These are phyloP conservation scores for Crioceris asparagi DNA, from an alignment of 2,888 invertebrate species.

Conservation along the genomic window DNA sequence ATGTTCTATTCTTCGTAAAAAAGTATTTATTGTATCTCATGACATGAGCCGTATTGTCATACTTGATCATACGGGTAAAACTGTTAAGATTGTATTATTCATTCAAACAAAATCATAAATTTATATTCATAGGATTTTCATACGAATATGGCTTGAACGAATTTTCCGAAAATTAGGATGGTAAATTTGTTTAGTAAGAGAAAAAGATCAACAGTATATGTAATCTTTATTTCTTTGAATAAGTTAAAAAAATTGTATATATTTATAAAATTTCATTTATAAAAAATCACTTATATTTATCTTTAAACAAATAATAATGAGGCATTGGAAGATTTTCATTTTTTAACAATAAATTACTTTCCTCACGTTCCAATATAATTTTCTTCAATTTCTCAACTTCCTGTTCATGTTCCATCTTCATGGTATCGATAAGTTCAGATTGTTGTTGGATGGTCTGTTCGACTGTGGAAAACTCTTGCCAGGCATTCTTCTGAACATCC, in stretches of 20 bases:
- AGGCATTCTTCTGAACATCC: constrained; percentile 44
- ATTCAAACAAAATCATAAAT: too few relatives aligned
- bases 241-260: background rate
- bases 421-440: constrained; percentile 36
- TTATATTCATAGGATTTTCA: too few relatives aligned
- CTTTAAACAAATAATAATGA: constrained; percentile 32
- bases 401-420: constrained; percentile 40
- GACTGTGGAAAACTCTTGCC: constrained; percentile 41
- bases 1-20: too few relatives aligned
- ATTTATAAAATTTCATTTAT: background rate
- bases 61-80: too few relatives aligned
- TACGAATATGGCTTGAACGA: too few relatives aligned
- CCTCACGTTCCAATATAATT: constrained; percentile 40
- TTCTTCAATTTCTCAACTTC: constrained; percentile 39
- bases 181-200: too few relatives aligned
- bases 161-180: too few relatives aligned
- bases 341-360: constrained; percentile 29
- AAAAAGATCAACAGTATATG: too few relatives aligned
- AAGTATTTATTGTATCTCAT: too few relatives aligned
- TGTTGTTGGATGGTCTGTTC: constrained; percentile 42
- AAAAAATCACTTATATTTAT: constrained; percentile 27
- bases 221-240: too few relatives aligned
- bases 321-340: constrained; percentile 30
- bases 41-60: too few relatives aligned
- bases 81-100: too few relatives aligned